Conservation (phyloP, 2,113 vertebrate species). For the Echinops telfairi region DNA sequence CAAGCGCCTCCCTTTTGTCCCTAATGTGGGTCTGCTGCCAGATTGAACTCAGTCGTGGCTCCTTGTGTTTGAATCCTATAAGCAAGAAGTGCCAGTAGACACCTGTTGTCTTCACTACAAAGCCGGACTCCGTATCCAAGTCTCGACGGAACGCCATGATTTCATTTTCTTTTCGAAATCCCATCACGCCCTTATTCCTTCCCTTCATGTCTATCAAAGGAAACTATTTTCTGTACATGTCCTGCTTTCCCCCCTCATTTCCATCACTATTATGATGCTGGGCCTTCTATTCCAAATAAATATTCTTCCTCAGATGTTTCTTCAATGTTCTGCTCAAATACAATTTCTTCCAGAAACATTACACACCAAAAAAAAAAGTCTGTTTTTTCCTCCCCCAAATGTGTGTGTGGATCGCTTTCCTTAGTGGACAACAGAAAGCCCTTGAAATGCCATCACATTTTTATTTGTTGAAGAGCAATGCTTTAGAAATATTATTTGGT, state of each 20-base stretch:
- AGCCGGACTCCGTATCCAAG: background rate
- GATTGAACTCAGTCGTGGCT: background rate
- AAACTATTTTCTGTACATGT: background rate
- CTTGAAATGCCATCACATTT: background rate
- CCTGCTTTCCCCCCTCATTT: background rate
- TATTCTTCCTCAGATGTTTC: conserved; percentile 20
- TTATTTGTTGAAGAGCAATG: background rate
- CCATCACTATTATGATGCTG: background rate
- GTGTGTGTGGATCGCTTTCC: background rate
- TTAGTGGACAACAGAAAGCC: background rate
- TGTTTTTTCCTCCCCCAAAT: background rate
- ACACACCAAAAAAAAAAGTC: background rate
- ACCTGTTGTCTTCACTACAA: background rate
- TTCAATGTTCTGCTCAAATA: background rate
- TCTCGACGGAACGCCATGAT: background rate
- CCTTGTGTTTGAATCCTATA: too few relatives aligned
- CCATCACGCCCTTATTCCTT: background rate
- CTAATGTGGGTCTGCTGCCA: background rate
- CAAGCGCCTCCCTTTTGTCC: background rate
- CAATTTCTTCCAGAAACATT: background rate
- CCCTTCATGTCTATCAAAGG: background rate
- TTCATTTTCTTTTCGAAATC: background rate
- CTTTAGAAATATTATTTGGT: background rate
- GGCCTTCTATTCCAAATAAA: conserved; percentile 35
- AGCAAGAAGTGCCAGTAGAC: background rate